Evolutionary conservation across 2,113 vertebrate genomes (phyloP), one percentile per base, ranked within the genome.

Genomic region (Notothenia rossii): DNA sequence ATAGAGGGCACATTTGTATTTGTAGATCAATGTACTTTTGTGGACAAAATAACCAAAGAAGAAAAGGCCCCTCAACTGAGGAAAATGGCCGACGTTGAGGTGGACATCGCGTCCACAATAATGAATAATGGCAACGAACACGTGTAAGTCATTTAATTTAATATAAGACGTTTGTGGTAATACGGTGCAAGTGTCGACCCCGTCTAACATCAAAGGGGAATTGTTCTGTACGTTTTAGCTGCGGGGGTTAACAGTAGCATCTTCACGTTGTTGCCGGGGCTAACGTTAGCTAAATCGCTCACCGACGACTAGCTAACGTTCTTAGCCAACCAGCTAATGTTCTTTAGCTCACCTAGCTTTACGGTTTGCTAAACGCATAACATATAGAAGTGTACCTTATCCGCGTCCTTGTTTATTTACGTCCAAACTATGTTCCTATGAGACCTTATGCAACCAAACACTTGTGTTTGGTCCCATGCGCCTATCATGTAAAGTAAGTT

Each of bases 61-160:
- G 82, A 85, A 83, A 25, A 53, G 45, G 10, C 60, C 40, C 65
- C 79, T 67, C 81, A 68, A 74, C 84, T 75, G 72, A 86, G 91
- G 88, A 94, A 94, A 93, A 94, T 94, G 93, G 93, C 93, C 79
- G 93, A 94, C 83, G 90, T 93, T 53, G 91, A 94, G 86, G 90
- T 92, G 91, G 93, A 93, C 71, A 92, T 93, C 84, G 63, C 89
- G 84, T 91, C 92, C 79, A 93, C 78, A 12, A 92, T 91, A 91
- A 94, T 93, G 93, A 94, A 94, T 93, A 93, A 94, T 89, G 92
- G 91, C 60, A 93, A 93, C 81, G 93, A 94, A 80, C 93, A 94
- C 93, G 89, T 93, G 93, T 94, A 89, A 92, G 92, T 87, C 18
- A 60, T 81, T 81, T 54, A 29, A 50, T 66, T 70, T 11, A 53